A percentile compares a stretch with the other conserved stretches of the same genome.
Conservation (phyloP, 2,888 invertebrate genomes). For the Herminia tarsipennalis region DNA sequence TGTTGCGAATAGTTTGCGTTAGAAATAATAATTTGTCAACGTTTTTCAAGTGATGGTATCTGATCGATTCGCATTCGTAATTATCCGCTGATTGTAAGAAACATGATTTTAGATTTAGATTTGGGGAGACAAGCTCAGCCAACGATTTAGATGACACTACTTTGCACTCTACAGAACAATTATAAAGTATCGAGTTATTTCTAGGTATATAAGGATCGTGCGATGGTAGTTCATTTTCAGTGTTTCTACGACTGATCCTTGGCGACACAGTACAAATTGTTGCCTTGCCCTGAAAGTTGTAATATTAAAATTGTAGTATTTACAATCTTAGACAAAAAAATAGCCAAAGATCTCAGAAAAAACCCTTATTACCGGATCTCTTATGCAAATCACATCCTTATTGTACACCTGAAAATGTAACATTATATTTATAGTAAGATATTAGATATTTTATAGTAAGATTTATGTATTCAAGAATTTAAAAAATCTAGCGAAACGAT, state of each 20-base stretch:
- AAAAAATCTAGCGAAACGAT: too few relatives aligned
- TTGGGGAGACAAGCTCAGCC: slow-evolving; percentile 58
- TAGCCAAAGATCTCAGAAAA: too few relatives aligned
- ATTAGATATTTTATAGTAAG: too few relatives aligned
- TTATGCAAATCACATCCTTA: slow-evolving; percentile 67
- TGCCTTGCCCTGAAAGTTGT: slow-evolving; percentile 59
- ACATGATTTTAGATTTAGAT: slow-evolving; percentile 58
- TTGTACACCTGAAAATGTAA: slow-evolving; percentile 67
- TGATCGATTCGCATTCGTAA: slow-evolving; percentile 62
- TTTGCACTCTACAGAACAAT: slow-evolving; percentile 64
- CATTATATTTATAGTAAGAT: too few relatives aligned
- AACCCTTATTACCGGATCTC: slow-evolving; percentile 64
- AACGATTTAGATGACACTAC: slow-evolving; percentile 58
- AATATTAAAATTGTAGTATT: too few relatives aligned
- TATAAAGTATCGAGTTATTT: slow-evolving; percentile 55
- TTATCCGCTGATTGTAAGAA: slow-evolving; percentile 42
- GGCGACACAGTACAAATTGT: slow-evolving; percentile 55
- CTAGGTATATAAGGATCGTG: slow-evolving; percentile 75
- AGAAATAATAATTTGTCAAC: slow-evolving; percentile 72
- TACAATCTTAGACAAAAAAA: too few relatives aligned
- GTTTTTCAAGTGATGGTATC: slow-evolving; percentile 68
- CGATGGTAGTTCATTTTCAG: slow-evolving; percentile 51
- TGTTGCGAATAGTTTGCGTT: slow-evolving; percentile 56
- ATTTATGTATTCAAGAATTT: too few relatives aligned
- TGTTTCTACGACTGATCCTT: slow-evolving; percentile 46